Percentiles rank a stretch among this genome's conserved stretches.
phyloP scores from a whole-genome alignment of 1,140 invertebrate genomes.

The Stegodyphus dumicola region DNA sequence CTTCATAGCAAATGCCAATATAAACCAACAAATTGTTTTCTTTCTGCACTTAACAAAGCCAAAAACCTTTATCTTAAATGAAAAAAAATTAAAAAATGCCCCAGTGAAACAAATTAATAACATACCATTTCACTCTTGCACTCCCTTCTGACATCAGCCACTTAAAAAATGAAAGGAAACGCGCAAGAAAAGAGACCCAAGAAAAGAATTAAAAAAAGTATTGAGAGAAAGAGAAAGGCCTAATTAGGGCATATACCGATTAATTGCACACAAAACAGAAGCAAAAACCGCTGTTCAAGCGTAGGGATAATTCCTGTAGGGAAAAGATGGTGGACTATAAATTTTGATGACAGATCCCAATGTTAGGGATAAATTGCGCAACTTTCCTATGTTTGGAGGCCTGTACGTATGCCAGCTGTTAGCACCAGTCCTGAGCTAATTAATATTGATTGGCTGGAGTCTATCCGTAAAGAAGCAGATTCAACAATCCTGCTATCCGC shows the following conservation, averaged over 20 bases:
- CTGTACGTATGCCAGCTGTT: slow-evolving; percentile 30
- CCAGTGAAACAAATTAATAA: slow-evolving; percentile 41
- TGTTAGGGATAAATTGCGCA: slow-evolving; percentile 52
- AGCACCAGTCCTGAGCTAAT: slow-evolving; percentile 16
- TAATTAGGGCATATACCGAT: slow-evolving; percentile 46
- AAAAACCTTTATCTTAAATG: too few species aligned
- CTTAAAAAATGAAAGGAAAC: slow-evolving; percentile 21
- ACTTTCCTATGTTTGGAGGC: neutral
- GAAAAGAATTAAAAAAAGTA: slow-evolving; percentile 17
- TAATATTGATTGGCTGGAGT: slow-evolving; percentile 40
- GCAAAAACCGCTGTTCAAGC: too few species aligned
- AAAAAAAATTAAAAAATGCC: neutral
- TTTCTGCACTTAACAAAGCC: neutral
- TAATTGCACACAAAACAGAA: slow-evolving; percentile 57
- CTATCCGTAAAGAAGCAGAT: slow-evolving; percentile 20
- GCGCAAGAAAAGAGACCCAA: neutral
- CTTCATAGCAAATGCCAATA: too few species aligned
- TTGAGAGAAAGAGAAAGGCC: slow-evolving; percentile 17
- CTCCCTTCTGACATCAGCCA: slow-evolving; percentile 32
- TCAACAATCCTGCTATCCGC: slow-evolving; percentile 40
- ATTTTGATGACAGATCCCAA: slow-evolving; percentile 55
- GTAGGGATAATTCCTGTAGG: too few species aligned
- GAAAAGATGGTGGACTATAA: slow-evolving; percentile 36
- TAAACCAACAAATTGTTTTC: too few species aligned
- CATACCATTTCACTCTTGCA: slow-evolving; percentile 40